Conservation (phyloP, 64 coral and sea anemone genomes). For the Actinia equina region DNA sequence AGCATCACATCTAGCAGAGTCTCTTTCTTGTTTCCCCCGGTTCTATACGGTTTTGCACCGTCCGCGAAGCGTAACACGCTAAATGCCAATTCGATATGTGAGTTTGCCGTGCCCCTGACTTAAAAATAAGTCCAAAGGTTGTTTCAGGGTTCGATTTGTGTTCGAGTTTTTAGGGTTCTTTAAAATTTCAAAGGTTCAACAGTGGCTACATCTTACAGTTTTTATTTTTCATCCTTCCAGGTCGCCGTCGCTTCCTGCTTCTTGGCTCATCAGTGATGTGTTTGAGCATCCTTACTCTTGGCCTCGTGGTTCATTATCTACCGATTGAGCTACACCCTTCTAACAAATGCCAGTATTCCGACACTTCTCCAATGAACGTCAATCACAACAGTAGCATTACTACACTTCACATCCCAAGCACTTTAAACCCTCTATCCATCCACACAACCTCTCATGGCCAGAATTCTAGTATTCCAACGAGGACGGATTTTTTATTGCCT, state of each 20-base stretch:
- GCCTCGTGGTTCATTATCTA: conserved; percentile 39
- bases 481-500: background rate
- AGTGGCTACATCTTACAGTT: background rate
- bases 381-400: background rate
- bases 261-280: conserved; percentile 75
- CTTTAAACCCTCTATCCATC: background rate
- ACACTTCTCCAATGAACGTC: background rate
- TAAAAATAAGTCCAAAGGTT: too few relatives aligned
- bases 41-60: too few relatives aligned
- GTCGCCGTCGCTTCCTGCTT: conserved; percentile 84
- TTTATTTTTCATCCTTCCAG: conserved; percentile 21
- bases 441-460: background rate
- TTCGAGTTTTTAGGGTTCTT: too few relatives aligned
- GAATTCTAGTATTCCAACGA: background rate
- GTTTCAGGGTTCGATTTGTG: too few relatives aligned
- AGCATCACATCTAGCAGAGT: too few relatives aligned
- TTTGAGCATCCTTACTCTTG: conserved; percentile 59
- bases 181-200: too few relatives aligned
- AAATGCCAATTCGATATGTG: too few relatives aligned
- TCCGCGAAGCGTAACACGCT: too few relatives aligned
- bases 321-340: conserved; percentile 39
- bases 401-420: background rate
- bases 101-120: too few relatives aligned
- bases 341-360: conserved; percentile 47
- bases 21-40: too few relatives aligned